phyloP scores from a whole-genome alignment of 2,797 vertebrate species.

The Peromyscus nudipes region DNA sequence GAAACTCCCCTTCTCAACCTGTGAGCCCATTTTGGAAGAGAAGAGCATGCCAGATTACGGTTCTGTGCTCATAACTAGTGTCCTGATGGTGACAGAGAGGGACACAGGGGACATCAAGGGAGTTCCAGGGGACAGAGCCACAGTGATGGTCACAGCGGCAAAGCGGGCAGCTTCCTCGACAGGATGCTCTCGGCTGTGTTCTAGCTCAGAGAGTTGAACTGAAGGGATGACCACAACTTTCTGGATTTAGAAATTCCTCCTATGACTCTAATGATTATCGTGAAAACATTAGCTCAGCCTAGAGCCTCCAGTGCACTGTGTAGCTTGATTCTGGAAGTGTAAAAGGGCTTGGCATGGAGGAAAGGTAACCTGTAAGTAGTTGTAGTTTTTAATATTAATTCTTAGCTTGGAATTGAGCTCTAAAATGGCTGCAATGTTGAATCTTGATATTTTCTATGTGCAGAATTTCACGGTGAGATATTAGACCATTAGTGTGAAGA shows the following conservation, averaged over 20 bases:
- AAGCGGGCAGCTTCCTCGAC: constrained; percentile 64
- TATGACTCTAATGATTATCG: constrained; percentile 68
- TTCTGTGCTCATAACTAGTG: constrained; percentile 71
- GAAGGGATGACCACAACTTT: constrained; percentile 63
- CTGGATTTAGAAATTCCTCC: constrained; percentile 71
- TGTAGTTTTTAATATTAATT: constrained; percentile 36
- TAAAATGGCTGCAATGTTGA: constrained; percentile 79
- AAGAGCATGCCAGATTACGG: constrained; percentile 75
- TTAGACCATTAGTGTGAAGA: constrained; percentile 83
- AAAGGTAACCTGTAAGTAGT: constrained; percentile 85
- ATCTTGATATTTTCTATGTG: constrained; percentile 78
- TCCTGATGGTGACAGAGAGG: constrained; percentile 76
- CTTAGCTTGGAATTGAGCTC: constrained; percentile 69
- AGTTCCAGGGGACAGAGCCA: constrained; percentile 74
- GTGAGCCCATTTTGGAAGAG: constrained; percentile 76
- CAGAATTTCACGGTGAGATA: constrained; percentile 86
- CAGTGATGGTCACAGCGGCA: constrained; percentile 69
- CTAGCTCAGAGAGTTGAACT: constrained; percentile 45
- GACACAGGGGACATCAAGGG: constrained; percentile 67
- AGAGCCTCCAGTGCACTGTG: constrained; percentile 53
- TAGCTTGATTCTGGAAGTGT: constrained; percentile 64
- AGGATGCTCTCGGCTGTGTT: constrained; percentile 62
- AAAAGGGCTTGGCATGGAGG: constrained; percentile 64
- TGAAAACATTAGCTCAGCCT: constrained; percentile 53
- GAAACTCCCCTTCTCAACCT: constrained; percentile 76